Conservation (phyloP, 2,888 invertebrate species). For the Apodemia duryi region DNA sequence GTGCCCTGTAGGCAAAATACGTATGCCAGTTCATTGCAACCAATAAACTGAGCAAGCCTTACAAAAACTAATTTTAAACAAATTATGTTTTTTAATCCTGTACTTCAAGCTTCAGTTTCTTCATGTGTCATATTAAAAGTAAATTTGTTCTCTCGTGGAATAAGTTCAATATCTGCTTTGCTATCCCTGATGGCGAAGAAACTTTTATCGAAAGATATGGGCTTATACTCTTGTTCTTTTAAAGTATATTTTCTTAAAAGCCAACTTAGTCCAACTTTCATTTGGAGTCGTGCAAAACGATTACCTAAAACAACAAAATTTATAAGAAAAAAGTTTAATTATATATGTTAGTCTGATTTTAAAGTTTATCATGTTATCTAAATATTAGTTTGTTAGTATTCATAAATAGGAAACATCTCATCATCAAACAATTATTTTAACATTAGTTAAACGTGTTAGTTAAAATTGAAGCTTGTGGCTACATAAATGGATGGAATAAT, state of each 20-base stretch:
- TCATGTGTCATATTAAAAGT: neutral
- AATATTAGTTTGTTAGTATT: too few relatives aligned
- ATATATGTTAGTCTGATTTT: too few relatives aligned
- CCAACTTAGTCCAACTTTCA: slow-evolving; percentile 42
- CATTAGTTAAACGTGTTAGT: too few relatives aligned
- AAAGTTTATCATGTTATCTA: too few relatives aligned
- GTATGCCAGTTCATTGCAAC: too few relatives aligned
- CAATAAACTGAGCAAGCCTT: too few relatives aligned
- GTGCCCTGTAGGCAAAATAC: too few relatives aligned
- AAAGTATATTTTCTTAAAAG: slow-evolving; percentile 43
- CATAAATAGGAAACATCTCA: too few relatives aligned
- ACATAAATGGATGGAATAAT: too few relatives aligned
- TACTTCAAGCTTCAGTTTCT: neutral
- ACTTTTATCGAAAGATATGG: slow-evolving; percentile 40
- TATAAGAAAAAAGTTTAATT: neutral
- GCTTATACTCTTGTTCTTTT: slow-evolving; percentile 35
- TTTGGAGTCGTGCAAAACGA: slow-evolving; percentile 47
- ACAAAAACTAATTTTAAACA: too few relatives aligned
- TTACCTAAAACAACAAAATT: neutral
- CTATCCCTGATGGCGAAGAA: slow-evolving; percentile 44
- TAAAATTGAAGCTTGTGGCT: too few relatives aligned
- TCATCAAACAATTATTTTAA: too few relatives aligned
- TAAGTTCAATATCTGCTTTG: slow-evolving; percentile 24
- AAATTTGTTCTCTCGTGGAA: neutral
- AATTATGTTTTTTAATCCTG: neutral